A percentile compares a stretch with the other conserved stretches of the same genome.
Evolutionary conservation across 2,888 invertebrate genomes (phyloP).

Genomic region (Xylota segnis): DNA sequence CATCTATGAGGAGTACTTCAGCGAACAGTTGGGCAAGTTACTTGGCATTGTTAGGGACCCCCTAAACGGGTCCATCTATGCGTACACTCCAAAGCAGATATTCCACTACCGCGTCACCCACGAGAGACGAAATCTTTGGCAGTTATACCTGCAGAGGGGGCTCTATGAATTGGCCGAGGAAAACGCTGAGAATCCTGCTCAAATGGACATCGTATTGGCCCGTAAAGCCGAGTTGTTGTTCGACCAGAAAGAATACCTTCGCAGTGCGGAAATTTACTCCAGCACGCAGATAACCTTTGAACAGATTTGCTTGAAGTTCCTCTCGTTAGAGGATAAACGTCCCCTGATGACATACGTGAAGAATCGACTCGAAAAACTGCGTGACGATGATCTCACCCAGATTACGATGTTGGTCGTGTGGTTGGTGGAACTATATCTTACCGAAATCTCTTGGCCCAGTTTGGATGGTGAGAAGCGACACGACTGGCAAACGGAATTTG

Average conservation of each 20-base stretch:
- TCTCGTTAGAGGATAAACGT: slow-evolving; percentile 89
- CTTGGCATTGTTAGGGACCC: slow-evolving; percentile 93
- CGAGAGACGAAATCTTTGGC: slow-evolving; percentile 95
- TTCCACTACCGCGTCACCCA: slow-evolving; percentile 93
- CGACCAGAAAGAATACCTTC: slow-evolving; percentile 90
- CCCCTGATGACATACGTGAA: slow-evolving; percentile 95
- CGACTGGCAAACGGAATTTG: slow-evolving; percentile 89
- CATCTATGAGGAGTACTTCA: slow-evolving; percentile 93
- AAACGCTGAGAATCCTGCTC: slow-evolving; percentile 92
- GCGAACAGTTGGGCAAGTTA: slow-evolving; percentile 92
- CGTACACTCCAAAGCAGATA: slow-evolving; percentile 92
- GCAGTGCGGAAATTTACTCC: slow-evolving; percentile 95
- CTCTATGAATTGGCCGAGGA: slow-evolving; percentile 95
- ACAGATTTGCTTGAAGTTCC: slow-evolving; percentile 95
- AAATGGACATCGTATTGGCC: slow-evolving; percentile 92
- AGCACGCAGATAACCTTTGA: slow-evolving; percentile 97
- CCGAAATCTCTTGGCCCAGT: slow-evolving; percentile 89
- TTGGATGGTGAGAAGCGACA: slow-evolving; percentile 85
- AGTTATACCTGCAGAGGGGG: slow-evolving; percentile 93
- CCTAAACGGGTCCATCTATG: slow-evolving; percentile 92
- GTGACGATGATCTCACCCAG: slow-evolving; percentile 91
- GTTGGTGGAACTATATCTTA: slow-evolving; percentile 96
- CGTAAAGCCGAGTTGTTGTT: slow-evolving; percentile 96
- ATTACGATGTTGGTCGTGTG: slow-evolving; percentile 97
- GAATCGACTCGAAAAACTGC: slow-evolving; percentile 91